Evolutionary conservation across 2,113 vertebrate genomes (phyloP).

Genomic region (Gasterosteus aculeatus): DNA sequence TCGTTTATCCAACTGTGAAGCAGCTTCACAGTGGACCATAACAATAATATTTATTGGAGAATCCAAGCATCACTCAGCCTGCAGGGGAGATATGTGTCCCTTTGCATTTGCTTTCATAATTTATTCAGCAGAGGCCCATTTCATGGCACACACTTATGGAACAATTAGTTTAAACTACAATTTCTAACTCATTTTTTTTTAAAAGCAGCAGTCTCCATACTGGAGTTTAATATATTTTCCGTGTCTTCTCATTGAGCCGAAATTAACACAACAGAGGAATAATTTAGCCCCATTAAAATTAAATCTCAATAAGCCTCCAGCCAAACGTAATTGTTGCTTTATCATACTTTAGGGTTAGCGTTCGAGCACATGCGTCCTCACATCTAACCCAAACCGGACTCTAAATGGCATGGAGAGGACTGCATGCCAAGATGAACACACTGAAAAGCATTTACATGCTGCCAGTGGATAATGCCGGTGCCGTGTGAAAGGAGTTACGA

Average conservation of each 20-base stretch:
- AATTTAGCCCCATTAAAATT: conserved; percentile 57
- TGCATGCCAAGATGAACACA: background rate
- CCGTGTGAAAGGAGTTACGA: conserved; percentile 32
- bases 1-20: background rate
- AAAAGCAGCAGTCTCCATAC: conserved; percentile 5
- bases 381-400: background rate
- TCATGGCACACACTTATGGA: background rate
- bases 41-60: background rate
- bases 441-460: background rate
- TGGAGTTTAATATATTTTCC: conserved; percentile 14
- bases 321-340: conserved; percentile 18
- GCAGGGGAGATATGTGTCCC: background rate
- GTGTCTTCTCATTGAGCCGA: conserved; percentile 27
- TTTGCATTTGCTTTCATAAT: background rate
- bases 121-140: conserved; percentile 4
- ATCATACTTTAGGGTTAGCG: conserved; percentile 14
- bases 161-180: conserved; percentile 20
- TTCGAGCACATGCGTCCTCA: conserved; percentile 14
- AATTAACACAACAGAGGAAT: conserved; percentile 49
- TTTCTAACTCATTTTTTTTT: background rate
- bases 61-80: background rate
- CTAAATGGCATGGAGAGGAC: background rate
- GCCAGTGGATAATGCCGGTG: background rate
- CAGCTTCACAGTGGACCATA: background rate
- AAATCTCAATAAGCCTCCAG: conserved; percentile 41